Evolutionary conservation across 2,888 invertebrate species (phyloP), one percentile per base, ranked within the genome.

Genomic region (Lymantria monacha): DNA sequence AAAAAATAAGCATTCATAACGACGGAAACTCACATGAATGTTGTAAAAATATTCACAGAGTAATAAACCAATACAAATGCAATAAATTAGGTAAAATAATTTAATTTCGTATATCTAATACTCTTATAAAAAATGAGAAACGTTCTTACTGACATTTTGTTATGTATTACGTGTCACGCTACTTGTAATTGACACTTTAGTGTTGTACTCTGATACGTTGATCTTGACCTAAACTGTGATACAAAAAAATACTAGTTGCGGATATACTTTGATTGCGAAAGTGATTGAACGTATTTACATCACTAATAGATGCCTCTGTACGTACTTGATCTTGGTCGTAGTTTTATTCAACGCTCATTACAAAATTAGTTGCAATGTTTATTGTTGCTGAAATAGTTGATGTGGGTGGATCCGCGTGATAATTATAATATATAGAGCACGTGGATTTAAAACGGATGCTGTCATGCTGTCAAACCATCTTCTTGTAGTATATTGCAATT

Each of bases 191-290:
- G 47, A 58, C 50, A 51, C 48, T 48, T 44, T 48, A 38, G 33
- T 10, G 33, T 10, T 33, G 10, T 33, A 7, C 33, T 38, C 9
- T 38, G 63, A 15, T 41, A 46, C 81, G 81, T 83, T 85, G 80
- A 83, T 70, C 83, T 83, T 85, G 81, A 82, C 74, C 83, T 65
- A 63, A 54, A 58, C 56, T 59, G 61, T 56, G 51, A 60, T 60
- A 73, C 57, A 62, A 74, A 69, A 69, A 66, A 55, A 14, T 14
- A 14, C 41, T 14, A 14, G 13, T 15, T n/a, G 38, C 38, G 7
- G n/a, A 38, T 33, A n/a, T 12, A 36, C 7, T 9, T 10, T 38
- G 38, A n/a, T 38, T 38, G n/a, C 7, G n/a, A 38, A 38, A 38
- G 11, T 13, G 41, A 9, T 9, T 41, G 12, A 14, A 14, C 41